Base-by-base conservation (phyloP, 2,888 invertebrate species). In the Synergus laeviventris region DNA sequence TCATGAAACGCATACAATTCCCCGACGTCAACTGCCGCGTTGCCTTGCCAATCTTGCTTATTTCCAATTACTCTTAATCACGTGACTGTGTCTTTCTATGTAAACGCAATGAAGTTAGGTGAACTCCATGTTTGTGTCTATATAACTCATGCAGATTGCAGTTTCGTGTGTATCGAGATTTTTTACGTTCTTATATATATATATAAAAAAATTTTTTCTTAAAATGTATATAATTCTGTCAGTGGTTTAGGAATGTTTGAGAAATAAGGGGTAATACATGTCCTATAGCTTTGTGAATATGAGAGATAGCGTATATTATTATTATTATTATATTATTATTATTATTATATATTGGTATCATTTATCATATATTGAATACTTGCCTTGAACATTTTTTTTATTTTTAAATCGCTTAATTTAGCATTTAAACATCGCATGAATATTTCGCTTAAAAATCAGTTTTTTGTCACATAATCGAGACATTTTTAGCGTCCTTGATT, bases 1-100 rank as follows among this genome's bases (percentile, higher is more conserved):
- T 66, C 45, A 45, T 24, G 42, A 66, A 66, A 49, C 24, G 42
- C 31, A n/a, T 45, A 45, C 66, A 66, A 66, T 66, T 66, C 16
- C 66, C 49, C 42, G 42, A 11, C 45, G 14, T 45, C 4, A 56
- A 7, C 2, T 9, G 9, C 21, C 7, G 16, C 21, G 54, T n/a
- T n/a, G n/a, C 5, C 2, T 9, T 45, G 66, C 16, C 24, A 24
- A 66, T 49, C 21, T 38, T 31, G 49, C 73, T 38, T 39, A 39
- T 56, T 73, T 24, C 59, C 74, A 74, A 74, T 74, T 74, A 74
- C 59, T 12, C 36, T 24, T 12, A 59, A 42, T 74, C 59, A 74
- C 74, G 59, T 21, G 38, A 59, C 49, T 14, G 36, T 74, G 36
- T 74, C 31, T 74, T 59, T 74, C 59, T 14, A 21, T 18, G 59